These are phyloP conservation scores for Nibea coibor DNA, from an alignment of 2,113 vertebrate species.

Conservation along the genomic window DNA sequence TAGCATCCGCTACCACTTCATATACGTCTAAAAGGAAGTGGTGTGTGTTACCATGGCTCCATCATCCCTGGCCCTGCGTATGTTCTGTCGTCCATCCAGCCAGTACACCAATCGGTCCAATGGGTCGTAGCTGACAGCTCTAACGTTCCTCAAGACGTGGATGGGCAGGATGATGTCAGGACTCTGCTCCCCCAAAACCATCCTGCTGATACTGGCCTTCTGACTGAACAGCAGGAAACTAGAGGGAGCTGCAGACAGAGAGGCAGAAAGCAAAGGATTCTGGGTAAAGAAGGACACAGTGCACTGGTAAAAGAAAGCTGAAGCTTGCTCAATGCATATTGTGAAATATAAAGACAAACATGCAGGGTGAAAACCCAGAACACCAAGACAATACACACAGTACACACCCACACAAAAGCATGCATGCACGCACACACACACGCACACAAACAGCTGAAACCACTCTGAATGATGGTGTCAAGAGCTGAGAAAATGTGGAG, in stretches of 20 bases:
- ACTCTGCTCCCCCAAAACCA: conserved; percentile 94
- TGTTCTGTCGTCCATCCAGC: conserved; percentile 94
- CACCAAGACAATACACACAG: neutral
- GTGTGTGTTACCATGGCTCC: conserved; percentile 88
- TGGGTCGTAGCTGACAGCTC: conserved; percentile 91
- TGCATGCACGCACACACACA: neutral
- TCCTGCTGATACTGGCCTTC: conserved; percentile 93
- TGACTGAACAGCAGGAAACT: conserved; percentile 96
- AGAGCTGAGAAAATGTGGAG: neutral
- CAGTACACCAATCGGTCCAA: conserved; percentile 92
- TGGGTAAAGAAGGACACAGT: neutral
- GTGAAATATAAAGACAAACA: conserved; percentile 30
- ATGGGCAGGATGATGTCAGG: conserved; percentile 95
- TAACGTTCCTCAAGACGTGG: conserved; percentile 90
- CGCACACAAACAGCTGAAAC: conserved; percentile 14
- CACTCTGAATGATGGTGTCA: conserved; percentile 2
- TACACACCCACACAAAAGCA: neutral
- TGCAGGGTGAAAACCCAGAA: neutral
- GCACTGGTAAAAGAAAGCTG: neutral
- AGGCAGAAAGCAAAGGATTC: neutral
- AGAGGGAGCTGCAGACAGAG: conserved; percentile 85
- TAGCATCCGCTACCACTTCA: neutral
- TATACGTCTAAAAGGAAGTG: neutral
- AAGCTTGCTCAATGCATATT: conserved; percentile 13
- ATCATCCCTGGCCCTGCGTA: conserved; percentile 90